phyloP scores from a whole-genome alignment of 2,888 invertebrate genomes.

The Sylvicola cinctus region DNA sequence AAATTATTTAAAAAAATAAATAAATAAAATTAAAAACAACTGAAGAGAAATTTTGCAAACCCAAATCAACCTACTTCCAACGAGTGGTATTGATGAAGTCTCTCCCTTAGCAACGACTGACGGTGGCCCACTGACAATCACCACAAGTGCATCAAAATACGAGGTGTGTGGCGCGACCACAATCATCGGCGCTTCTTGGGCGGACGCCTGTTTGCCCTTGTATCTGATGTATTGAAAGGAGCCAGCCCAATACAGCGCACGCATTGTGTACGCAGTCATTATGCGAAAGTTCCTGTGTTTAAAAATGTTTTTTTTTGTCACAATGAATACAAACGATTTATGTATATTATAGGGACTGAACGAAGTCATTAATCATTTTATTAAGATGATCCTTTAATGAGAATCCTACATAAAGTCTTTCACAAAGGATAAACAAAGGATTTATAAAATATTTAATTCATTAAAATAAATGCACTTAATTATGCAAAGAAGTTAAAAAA shows the following conservation, averaged over 20 bases:
- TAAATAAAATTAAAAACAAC: constrained; percentile 1
- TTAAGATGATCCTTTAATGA: too few species aligned
- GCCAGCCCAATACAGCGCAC: constrained; percentile 53
- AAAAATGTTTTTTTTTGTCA: constrained; percentile 1
- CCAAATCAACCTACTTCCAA: constrained; percentile 94
- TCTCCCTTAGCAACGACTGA: constrained; percentile 81
- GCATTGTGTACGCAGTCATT: constrained; percentile 45
- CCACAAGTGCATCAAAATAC: constrained; percentile 73
- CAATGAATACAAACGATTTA: background rate
- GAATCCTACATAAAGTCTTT: too few species aligned
- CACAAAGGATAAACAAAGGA: too few species aligned
- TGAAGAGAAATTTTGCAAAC: too few species aligned
- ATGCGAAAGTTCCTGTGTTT: constrained; percentile 35
- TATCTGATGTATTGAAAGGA: constrained; percentile 65
- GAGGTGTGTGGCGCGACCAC: constrained; percentile 81
- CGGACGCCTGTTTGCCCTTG: constrained; percentile 41
- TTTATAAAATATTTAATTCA: too few species aligned
- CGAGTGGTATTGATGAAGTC: constrained; percentile 58
- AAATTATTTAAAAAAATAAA: too few species aligned
- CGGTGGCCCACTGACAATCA: constrained; percentile 63
- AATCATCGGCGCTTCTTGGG: constrained; percentile 60
- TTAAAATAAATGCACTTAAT: too few species aligned
- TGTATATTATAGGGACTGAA: too few species aligned
- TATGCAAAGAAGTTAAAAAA: too few species aligned
- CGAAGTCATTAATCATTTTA: too few species aligned